These are phyloP conservation scores for Mugil cephalus DNA, from an alignment of 2,113 vertebrate species.

Conservation along the genomic window DNA sequence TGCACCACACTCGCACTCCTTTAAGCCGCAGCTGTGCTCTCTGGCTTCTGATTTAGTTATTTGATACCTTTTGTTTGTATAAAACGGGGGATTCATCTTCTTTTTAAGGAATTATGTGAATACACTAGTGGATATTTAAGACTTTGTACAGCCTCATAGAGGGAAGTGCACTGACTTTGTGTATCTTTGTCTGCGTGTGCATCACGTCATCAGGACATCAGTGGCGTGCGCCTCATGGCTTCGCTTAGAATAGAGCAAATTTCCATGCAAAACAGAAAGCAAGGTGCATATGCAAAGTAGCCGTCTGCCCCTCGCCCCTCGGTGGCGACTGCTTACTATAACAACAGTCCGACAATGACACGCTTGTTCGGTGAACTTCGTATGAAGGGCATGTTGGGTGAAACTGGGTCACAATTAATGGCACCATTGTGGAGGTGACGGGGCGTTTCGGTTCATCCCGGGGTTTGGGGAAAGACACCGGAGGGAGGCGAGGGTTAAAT, in stretches of 20 bases:
- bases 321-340: background rate
- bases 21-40: slow-evolving; percentile 18
- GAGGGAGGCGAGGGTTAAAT: slow-evolving; percentile 4
- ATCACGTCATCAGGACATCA: too few relatives aligned
- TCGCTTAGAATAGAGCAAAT: slow-evolving; percentile 27
- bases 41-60: slow-evolving; percentile 20
- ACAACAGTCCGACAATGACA: slow-evolving; percentile 47
- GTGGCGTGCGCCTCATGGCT: background rate
- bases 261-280: slow-evolving; percentile 51
- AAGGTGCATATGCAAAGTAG: slow-evolving; percentile 59
- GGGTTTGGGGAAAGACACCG: slow-evolving; percentile 14
- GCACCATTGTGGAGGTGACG: slow-evolving; percentile 36
- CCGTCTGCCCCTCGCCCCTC: background rate
- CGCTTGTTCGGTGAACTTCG: slow-evolving; percentile 63
- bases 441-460: slow-evolving; percentile 33
- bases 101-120: too few relatives aligned
- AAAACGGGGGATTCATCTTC: background rate
- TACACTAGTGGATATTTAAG: too few relatives aligned
- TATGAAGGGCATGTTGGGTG: slow-evolving; percentile 41
- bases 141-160: too few relatives aligned
- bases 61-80: slow-evolving; percentile 18
- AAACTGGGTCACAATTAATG: slow-evolving; percentile 65
- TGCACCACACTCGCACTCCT: slow-evolving; percentile 19
- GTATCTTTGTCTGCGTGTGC: too few relatives aligned
- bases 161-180: too few relatives aligned